A percentile compares a stretch with the other conserved stretches of the same genome.
These are phyloP conservation scores for Gambusia affinis DNA, from an alignment of 2,113 vertebrate species.

Conservation along the genomic window DNA sequence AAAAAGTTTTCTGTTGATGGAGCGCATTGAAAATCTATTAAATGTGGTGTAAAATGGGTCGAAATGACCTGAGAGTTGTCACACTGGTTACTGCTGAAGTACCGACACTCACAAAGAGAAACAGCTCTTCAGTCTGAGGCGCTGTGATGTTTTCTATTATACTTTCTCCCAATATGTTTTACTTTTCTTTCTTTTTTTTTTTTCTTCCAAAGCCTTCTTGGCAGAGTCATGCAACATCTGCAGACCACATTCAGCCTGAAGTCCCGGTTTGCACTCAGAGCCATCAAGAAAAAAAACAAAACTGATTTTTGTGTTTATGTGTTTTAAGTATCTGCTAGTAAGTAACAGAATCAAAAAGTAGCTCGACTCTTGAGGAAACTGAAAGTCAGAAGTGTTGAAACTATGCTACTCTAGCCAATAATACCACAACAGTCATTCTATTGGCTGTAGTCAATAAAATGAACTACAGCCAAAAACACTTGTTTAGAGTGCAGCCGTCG, in stretches of 20 bases:
- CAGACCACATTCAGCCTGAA: background rate
- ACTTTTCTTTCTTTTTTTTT: background rate
- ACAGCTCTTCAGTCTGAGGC: background rate
- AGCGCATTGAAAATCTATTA: background rate
- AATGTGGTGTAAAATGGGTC: conserved; percentile 15
- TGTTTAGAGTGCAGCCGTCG: too few relatives aligned
- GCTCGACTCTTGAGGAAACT: background rate
- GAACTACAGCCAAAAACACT: too few relatives aligned
- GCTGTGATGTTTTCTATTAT: background rate
- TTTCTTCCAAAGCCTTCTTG: background rate
- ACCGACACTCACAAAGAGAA: background rate
- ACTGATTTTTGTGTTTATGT: background rate
- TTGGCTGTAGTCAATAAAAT: too few relatives aligned
- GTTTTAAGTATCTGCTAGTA: too few relatives aligned
- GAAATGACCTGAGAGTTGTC: conserved; percentile 35
- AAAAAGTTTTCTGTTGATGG: background rate
- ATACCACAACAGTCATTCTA: too few relatives aligned
- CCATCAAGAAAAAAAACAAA: background rate
- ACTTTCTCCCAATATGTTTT: background rate
- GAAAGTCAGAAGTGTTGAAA: background rate
- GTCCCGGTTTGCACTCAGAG: background rate
- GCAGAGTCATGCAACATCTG: conserved; percentile 4
- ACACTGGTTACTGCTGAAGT: conserved; percentile 38
- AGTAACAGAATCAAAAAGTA: background rate
- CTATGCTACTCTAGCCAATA: background rate